These are phyloP conservation scores for Mionectes olivaceus DNA, from an alignment of 2,797 vertebrate genomes.

Conservation along the genomic window DNA sequence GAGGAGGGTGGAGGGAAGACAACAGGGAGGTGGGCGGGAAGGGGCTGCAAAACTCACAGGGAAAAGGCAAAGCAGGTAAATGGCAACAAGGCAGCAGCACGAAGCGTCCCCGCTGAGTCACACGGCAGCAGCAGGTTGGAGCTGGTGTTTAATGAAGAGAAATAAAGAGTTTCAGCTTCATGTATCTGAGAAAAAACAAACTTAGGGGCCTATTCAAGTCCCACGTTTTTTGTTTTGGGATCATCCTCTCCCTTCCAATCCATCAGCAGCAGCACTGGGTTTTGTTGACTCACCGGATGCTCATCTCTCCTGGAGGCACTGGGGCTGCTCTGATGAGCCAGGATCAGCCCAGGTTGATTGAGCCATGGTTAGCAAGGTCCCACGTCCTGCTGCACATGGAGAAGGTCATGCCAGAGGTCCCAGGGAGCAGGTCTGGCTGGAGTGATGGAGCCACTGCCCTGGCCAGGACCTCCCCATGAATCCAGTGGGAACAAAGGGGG, in stretches of 20 bases:
- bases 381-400: fast-evolving
- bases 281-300: not conserved
- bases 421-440: not conserved
- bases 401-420: too few relatives aligned
- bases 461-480: not conserved
- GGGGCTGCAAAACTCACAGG: not conserved
- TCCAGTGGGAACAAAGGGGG: fast-evolving
- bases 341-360: not conserved
- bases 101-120: not conserved
- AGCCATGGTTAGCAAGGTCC: fast-evolving
- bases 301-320: not conserved
- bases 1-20: not conserved
- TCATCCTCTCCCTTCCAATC: not conserved
- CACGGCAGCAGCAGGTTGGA: not conserved
- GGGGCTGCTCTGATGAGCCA: fast-evolving
- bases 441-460: not conserved
- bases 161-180: not conserved
- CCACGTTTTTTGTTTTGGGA: not conserved
- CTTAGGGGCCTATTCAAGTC: not conserved
- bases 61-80: constrained; percentile 35
- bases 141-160: not conserved
- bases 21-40: not conserved
- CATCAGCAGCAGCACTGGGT: not conserved
- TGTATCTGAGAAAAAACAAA: not conserved
- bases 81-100: not conserved